These are phyloP conservation scores for Microctonus brassicae DNA, from an alignment of 2,888 invertebrate species.

Conservation along the genomic window DNA sequence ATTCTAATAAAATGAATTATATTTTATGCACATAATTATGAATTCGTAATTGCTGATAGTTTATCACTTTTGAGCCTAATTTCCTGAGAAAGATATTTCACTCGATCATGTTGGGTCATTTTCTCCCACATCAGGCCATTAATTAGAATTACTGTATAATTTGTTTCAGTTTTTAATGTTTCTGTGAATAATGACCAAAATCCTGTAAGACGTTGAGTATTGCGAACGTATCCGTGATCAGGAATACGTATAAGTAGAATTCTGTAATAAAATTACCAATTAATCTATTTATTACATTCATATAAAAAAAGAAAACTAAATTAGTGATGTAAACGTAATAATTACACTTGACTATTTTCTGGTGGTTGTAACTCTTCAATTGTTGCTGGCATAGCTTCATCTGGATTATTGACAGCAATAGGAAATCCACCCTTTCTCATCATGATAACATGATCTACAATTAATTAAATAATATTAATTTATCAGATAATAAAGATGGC, in stretches of 20 bases:
- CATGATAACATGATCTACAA: slow-evolving; percentile 72
- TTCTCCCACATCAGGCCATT: slow-evolving; percentile 72
- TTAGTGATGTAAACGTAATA: slow-evolving; percentile 18
- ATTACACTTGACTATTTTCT: slow-evolving; percentile 70
- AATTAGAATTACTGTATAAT: slow-evolving; percentile 73
- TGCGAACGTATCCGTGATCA: slow-evolving; percentile 73
- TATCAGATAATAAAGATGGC: not conserved
- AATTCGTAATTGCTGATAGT: slow-evolving; percentile 31
- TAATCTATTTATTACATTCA: not conserved
- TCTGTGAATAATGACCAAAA: slow-evolving; percentile 72
- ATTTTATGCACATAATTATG: slow-evolving; percentile 31
- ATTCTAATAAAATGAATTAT: not conserved
- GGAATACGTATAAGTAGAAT: slow-evolving; percentile 73
- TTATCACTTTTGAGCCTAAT: slow-evolving; percentile 72
- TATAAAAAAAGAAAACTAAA: not conserved
- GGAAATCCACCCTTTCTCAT: slow-evolving; percentile 73
- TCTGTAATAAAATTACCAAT: slow-evolving; percentile 68
- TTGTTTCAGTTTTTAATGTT: slow-evolving; percentile 72
- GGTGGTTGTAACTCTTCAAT: slow-evolving; percentile 70
- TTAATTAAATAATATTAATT: slow-evolving; percentile 31
- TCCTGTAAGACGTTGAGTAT: slow-evolving; percentile 73
- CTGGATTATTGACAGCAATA: slow-evolving; percentile 64
- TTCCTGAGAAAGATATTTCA: slow-evolving; percentile 76
- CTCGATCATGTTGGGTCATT: slow-evolving; percentile 74
- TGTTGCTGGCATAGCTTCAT: not conserved